Base-by-base conservation (phyloP, 2,113 vertebrate species). In the Phoxinus phoxinus region DNA sequence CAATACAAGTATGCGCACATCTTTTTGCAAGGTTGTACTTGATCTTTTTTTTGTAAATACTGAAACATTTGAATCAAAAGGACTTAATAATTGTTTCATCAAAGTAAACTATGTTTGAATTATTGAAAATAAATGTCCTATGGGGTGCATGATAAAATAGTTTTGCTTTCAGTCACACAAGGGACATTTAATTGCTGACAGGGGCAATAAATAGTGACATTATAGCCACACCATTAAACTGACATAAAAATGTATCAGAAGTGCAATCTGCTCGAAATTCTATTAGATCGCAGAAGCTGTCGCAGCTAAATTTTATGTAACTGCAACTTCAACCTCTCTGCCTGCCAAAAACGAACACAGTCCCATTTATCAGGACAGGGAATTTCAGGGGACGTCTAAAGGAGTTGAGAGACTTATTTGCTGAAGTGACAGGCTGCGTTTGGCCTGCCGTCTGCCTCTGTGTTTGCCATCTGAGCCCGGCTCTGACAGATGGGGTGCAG, bases 291-390 rank as follows among this genome's bases (percentile, higher is more conserved):
- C 56, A 30, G 46, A 53, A 80, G 77, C 35, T 23, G 77, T 44
- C 77, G 44, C 78, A 32, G 23, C 63, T 79, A 84, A 84, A 86
- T 89, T 92, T 81, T 46, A 67, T 81, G 41, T 63, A 41, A 30
- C 48, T 76, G 74, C 27, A 23, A 53, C 77, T 37, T 61, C 37
- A 81, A 23, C n/a, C 78, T 65, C 25, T 67, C 73, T 85, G 75
- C 86, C 87, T 84, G 58, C 80, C 82, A 85, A 76, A 5, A 88
- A 89, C 88, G 85, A 88, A 88, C 78, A 86, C 75, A 79, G 75
- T 87, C 89, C 91, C 86, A 91, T 92, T 91, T 81, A 92, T 92
- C 87, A 88, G 88, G 88, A 90, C 87, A 83, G 48, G 86, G 32
- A 76, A 85, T 87, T 89, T 90, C 86, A 89, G 83, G 87, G 85